Evolutionary conservation across 2,888 invertebrate species (phyloP).

Genomic region (Mechanitis mazaeus): DNA sequence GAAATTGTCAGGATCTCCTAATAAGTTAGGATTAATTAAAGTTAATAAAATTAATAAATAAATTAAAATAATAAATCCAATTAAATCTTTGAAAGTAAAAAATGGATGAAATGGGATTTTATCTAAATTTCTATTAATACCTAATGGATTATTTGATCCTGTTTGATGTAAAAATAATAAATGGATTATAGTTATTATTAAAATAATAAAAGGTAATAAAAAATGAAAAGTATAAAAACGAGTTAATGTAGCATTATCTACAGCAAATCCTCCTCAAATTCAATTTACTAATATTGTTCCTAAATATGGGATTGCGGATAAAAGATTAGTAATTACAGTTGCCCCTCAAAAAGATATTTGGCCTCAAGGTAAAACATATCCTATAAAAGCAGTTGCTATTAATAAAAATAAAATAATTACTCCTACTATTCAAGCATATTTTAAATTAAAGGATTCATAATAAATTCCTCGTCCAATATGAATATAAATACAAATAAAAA

Average conservation of each 20-base stretch:
- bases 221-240: slow-evolving; percentile 87
- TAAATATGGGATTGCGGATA: slow-evolving; percentile 83
- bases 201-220: slow-evolving; percentile 81
- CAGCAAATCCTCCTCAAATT: slow-evolving; percentile 86
- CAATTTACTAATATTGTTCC: slow-evolving; percentile 80
- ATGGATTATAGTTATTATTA: slow-evolving; percentile 79
- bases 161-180: slow-evolving; percentile 81
- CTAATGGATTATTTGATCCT: slow-evolving; percentile 77
- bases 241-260: slow-evolving; percentile 84
- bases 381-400: slow-evolving; percentile 86
- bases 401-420: slow-evolving; percentile 80
- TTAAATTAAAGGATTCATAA: slow-evolving; percentile 69
- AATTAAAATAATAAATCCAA: slow-evolving; percentile 77
- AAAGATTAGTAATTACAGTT: slow-evolving; percentile 85
- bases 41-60: slow-evolving; percentile 71
- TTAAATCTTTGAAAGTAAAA: slow-evolving; percentile 79
- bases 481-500: slow-evolving; percentile 82
- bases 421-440: slow-evolving; percentile 80
- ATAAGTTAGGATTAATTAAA: slow-evolving; percentile 74
- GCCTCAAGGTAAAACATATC: slow-evolving; percentile 86
- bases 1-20: slow-evolving; percentile 86
- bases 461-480: slow-evolving; percentile 81
- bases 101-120: slow-evolving; percentile 83
- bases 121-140: slow-evolving; percentile 79
- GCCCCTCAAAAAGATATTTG: slow-evolving; percentile 90